These are phyloP conservation scores for Hyalella azteca DNA, from an alignment of 2,888 invertebrate genomes.

Conservation along the genomic window DNA sequence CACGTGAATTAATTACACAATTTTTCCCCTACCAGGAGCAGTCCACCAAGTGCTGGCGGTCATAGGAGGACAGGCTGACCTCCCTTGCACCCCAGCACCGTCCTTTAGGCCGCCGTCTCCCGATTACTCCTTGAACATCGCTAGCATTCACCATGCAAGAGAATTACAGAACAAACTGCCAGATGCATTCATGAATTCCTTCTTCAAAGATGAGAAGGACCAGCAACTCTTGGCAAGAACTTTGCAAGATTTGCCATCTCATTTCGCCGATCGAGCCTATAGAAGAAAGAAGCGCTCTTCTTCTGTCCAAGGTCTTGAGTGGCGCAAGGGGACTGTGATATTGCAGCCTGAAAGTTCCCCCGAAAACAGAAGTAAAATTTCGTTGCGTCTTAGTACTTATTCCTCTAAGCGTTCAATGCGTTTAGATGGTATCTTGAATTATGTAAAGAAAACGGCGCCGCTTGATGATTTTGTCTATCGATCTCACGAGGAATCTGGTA, in stretches of 20 bases:
- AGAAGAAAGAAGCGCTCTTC: background rate
- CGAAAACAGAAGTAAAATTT: background rate
- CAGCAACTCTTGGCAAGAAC: constrained; percentile 1
- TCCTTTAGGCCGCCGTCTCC: background rate
- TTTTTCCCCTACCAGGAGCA: background rate
- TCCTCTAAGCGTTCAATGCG: background rate
- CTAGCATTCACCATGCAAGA: constrained; percentile 4
- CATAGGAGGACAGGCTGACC: background rate
- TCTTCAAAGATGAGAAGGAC: background rate
- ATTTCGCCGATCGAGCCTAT: constrained; percentile 1
- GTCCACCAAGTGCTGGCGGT: constrained; percentile 12
- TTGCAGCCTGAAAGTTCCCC: background rate
- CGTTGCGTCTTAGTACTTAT: background rate
- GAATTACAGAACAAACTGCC: constrained; percentile 20
- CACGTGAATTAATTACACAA: too few relatives aligned
- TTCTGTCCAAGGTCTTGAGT: background rate
- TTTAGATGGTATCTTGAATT: background rate
- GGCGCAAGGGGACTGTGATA: background rate
- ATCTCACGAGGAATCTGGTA: background rate
- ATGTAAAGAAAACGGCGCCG: background rate
- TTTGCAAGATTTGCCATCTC: constrained; percentile 20
- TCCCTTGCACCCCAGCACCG: background rate
- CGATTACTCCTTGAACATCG: constrained; percentile 10
- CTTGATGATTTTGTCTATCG: background rate
- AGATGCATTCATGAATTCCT: constrained; percentile 5